A percentile compares a stretch with the other conserved stretches of the same genome.
Evolutionary conservation across 2,888 invertebrate species (phyloP).

Genomic region (Heterodera filipjevi): DNA sequence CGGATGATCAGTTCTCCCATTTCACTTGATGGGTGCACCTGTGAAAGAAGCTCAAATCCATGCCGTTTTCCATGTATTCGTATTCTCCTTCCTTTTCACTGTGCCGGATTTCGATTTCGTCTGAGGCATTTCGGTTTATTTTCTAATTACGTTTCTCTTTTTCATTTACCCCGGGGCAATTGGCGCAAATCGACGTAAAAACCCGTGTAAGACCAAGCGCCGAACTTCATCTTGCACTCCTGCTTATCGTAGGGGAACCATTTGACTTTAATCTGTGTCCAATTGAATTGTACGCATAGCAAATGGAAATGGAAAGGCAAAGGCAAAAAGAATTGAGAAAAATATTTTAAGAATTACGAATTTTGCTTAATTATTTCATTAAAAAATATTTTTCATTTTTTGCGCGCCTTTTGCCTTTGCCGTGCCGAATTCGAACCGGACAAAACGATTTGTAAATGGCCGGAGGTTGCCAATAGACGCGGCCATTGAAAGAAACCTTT

Average conservation of each 20-base stretch:
- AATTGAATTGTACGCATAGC: background rate
- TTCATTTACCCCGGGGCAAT: slow-evolving; percentile 34
- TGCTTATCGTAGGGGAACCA: slow-evolving; percentile 65
- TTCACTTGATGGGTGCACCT: slow-evolving; percentile 32
- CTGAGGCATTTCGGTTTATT: slow-evolving; percentile 28
- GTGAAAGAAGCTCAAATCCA: slow-evolving; percentile 65
- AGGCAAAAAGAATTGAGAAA: background rate
- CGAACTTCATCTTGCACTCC: slow-evolving; percentile 65
- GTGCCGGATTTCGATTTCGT: slow-evolving; percentile 32
- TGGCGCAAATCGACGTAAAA: slow-evolving; percentile 47
- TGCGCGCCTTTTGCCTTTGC: background rate
- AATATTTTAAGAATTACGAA: too few relatives aligned
- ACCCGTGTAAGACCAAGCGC: slow-evolving; percentile 65
- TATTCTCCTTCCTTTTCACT: slow-evolving; percentile 51
- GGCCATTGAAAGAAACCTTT: slow-evolving; percentile 58
- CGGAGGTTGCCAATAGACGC: slow-evolving; percentile 65
- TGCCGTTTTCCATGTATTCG: slow-evolving; percentile 62
- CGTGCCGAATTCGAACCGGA: slow-evolving; percentile 46
- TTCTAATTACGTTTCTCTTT: background rate
- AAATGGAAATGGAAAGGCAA: background rate
- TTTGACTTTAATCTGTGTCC: slow-evolving; percentile 61
- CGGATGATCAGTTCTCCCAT: background rate
- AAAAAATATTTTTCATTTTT: slow-evolving; percentile 4
- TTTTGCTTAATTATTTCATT: background rate
- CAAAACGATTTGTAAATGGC: slow-evolving; percentile 66